These are phyloP conservation scores for Melanostigma gelatinosum DNA, from an alignment of 2,113 vertebrate genomes.

Conservation along the genomic window DNA sequence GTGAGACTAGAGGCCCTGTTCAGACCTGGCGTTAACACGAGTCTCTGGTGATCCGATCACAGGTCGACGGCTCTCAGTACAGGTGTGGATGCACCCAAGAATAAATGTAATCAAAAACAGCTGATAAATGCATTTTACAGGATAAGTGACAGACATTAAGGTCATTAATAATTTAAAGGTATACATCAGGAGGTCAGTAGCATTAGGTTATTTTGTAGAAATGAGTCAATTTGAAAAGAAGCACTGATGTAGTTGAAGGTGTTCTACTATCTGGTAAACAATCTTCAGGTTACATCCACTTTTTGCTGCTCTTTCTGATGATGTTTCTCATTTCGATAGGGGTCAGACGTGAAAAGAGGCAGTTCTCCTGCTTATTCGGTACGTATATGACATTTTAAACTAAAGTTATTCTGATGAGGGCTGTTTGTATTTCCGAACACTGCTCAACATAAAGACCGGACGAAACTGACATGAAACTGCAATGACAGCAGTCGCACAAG, in stretches of 20 bases:
- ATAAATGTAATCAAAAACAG: not conserved
- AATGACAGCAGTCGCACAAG: not conserved
- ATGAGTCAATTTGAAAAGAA: not conserved
- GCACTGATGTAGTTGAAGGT: not conserved
- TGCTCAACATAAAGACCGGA: not conserved
- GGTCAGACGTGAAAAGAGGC: slow-evolving; percentile 76
- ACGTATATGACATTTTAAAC: slow-evolving; percentile 25
- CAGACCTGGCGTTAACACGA: not conserved
- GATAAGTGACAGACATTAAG: not conserved
- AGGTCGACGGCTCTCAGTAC: not conserved
- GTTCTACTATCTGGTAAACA: not conserved
- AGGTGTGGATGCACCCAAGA: not conserved
- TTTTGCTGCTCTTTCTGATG: not conserved
- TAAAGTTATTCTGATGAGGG: not conserved
- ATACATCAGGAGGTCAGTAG: not conserved
- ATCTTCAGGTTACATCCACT: not conserved
- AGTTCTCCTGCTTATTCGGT: slow-evolving; percentile 79
- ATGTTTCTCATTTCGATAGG: slow-evolving; percentile 39
- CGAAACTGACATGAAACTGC: not conserved
- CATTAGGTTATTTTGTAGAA: no score
- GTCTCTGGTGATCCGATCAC: not conserved
- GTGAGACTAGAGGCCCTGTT: not conserved
- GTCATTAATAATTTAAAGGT: not conserved
- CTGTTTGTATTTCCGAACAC: not conserved
- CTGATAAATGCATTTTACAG: not conserved